phyloP scores from a whole-genome alignment of 1,140 invertebrate genomes.

The Camponotus floridanus region DNA sequence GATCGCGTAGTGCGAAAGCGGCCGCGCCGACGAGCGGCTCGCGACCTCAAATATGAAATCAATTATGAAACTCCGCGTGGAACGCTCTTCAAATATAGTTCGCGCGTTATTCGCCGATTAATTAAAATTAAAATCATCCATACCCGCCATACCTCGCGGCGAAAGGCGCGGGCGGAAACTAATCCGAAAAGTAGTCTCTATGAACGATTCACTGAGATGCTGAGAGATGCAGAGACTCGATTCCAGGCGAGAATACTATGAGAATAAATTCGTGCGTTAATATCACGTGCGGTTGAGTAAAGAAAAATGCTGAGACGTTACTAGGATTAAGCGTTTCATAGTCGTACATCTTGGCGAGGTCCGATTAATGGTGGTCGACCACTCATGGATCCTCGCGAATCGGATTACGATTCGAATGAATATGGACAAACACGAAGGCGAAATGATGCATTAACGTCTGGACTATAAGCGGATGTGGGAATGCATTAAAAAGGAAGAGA shows the following conservation, averaged over 20 bases:
- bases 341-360: neutral
- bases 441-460: conserved; percentile 28
- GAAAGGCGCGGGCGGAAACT: neutral
- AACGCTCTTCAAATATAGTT: neutral
- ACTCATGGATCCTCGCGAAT: conserved; percentile 29
- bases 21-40: neutral
- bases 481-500: neutral
- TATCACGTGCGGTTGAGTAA: neutral
- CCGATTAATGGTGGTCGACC: conserved; percentile 31
- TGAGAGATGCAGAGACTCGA: neutral
- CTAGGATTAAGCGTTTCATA: conserved; percentile 13
- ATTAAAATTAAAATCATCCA: neutral
- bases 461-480: neutral
- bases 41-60: neutral
- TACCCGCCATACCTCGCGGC: too few species aligned
- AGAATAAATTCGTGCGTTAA: conserved; percentile 16
- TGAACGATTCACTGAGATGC: neutral
- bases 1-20: neutral
- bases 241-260: too few species aligned
- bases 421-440: conserved; percentile 14
- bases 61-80: conserved; percentile 4
- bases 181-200: neutral
- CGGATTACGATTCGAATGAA: conserved; percentile 28
- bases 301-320: neutral
- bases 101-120: neutral